These are phyloP conservation scores for Acanthaster planci DNA, from an alignment of 35 echinoderm and acorn worm species.

Conservation along the genomic window DNA sequence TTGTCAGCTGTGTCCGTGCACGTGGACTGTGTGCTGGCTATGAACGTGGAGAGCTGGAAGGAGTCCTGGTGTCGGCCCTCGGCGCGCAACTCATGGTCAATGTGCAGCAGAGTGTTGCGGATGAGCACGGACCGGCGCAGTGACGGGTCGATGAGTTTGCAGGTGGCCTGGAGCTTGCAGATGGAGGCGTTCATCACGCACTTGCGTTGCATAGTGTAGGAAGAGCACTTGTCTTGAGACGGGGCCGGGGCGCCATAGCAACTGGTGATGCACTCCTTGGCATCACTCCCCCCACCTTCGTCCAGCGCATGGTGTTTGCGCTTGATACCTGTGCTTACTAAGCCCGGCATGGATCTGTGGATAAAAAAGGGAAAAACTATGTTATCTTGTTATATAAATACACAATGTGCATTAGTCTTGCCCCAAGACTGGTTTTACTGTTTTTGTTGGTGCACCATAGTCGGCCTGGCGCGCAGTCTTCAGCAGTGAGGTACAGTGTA, in stretches of 20 bases:
- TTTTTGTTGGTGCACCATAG: too few species aligned
- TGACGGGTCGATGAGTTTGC: slow-evolving; percentile 62
- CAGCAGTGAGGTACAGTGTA: not conserved
- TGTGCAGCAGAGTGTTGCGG: slow-evolving; percentile 74
- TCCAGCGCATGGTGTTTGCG: slow-evolving; percentile 75
- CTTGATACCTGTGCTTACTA: slow-evolving; percentile 71
- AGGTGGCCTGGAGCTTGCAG: slow-evolving; percentile 64
- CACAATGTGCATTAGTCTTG: not conserved
- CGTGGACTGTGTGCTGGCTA: slow-evolving; percentile 46
- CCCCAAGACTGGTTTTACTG: not conserved
- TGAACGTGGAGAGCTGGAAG: slow-evolving; percentile 51
- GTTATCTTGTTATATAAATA: not conserved
- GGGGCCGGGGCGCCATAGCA: not conserved
- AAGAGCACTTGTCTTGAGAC: slow-evolving; percentile 36
- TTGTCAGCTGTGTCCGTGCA: slow-evolving; percentile 49
- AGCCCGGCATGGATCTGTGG: slow-evolving; percentile 73
- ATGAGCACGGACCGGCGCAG: slow-evolving; percentile 77
- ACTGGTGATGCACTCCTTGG: slow-evolving; percentile 34
- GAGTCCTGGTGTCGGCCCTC: slow-evolving; percentile 67
- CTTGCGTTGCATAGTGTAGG: slow-evolving; percentile 73
- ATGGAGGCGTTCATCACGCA: slow-evolving; percentile 77
- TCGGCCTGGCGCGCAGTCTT: not conserved
- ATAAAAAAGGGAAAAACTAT: slow-evolving; percentile 37
- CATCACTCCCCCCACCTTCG: slow-evolving; percentile 54
- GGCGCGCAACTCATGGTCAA: slow-evolving; percentile 64